Base-by-base conservation (phyloP, 2,888 invertebrate species). In the Netelia melanura region DNA sequence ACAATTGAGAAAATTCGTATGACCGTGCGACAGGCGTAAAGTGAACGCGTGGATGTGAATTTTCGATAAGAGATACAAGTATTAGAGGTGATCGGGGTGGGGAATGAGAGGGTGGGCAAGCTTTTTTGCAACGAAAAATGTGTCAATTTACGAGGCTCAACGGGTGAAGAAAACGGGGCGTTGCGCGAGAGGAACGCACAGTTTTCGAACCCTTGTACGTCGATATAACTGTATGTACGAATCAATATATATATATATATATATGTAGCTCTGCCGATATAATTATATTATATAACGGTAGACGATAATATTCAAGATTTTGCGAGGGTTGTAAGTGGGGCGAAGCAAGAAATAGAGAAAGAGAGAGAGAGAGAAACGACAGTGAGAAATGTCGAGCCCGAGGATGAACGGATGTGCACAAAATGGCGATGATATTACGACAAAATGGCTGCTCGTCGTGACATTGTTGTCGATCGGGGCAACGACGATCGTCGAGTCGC, bases 371-470 rank as follows among this genome's bases (percentile, higher is more conserved):
- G 65, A 21, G 54, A 62, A 44, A 72, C 48, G 56, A 56, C 11
- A 58, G 76, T 52, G 87, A 88, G 91, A 91, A 90, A 92, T 91
- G 92, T 90, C 89, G 90, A 87, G 88, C 89, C 83, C 89, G 88
- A 92, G 88, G 89, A 91, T 88, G 88, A 81, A 54, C 86, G 86
- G 87, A 80, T 87, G 87, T 84, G 83, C 87, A 86, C 88, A 88
- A 86, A 75, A 61, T 38, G 67, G 67, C 70, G 85, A 70, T 87
- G 89, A 89, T 85, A 72, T 86, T 11, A 86, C 76, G 64, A 87
- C 84, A 64, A 84, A 86, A 84, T 86, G 86, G 81, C 87, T 89
- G 71, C 74, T 90, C 84, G 61, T 89, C 11, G 52, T 61, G 23
- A 25, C 58, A 8, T 5, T 91, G 25, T 54, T 90, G 62, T 77